Evolutionary conservation across 2,113 vertebrate species (phyloP), one percentile per base, ranked within the genome.

Genomic region (Peromyscus maniculatus): DNA sequence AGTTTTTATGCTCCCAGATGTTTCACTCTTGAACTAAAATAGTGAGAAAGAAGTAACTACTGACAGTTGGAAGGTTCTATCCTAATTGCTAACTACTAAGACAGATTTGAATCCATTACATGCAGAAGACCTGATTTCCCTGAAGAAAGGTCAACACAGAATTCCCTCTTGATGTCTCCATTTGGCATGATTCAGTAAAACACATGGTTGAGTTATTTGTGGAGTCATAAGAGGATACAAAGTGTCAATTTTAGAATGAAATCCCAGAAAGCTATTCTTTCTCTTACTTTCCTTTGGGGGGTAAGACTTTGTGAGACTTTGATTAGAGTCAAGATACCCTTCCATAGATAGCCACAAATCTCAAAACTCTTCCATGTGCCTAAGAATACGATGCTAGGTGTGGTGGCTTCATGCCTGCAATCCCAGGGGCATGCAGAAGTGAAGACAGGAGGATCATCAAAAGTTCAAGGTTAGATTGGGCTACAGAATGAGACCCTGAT

Each of bases 21-120:
- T 78, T 94, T 96, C 39, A 86, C 39, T 90, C 95, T 95, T 96
- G 36, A 96, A 43, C 31, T 83, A 91, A 57, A 89, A 87, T 95
- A 95, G 69, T n/a, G 4, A 21, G 10, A 22, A 87, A 71, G 49
- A 95, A 97, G 62, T 91, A 93, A 90, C 57, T 95, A 13, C 36
- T 92, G 57, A 59, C 39, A 92, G 8, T 91, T 95, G 55, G 28
- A 95, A 95, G 77, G 93, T 86, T 89, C 36, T 93, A 71, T 93
- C 83, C 52, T 92, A 26, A 86, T 86, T 93, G 72, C 79, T 93
- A 21, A 55, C 28, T 88, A 7, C 31, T 72, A 57, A 89, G 91
- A 83, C 80, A 91, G 83, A 89, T 17, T 26, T 79, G 46, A 91
- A 84, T 93, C 90, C 75, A 46, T 83, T 74, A n/a, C 13, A 39